These are phyloP conservation scores for Rhamphomyia laevipes DNA, from an alignment of 2,888 invertebrate genomes.

Conservation along the genomic window DNA sequence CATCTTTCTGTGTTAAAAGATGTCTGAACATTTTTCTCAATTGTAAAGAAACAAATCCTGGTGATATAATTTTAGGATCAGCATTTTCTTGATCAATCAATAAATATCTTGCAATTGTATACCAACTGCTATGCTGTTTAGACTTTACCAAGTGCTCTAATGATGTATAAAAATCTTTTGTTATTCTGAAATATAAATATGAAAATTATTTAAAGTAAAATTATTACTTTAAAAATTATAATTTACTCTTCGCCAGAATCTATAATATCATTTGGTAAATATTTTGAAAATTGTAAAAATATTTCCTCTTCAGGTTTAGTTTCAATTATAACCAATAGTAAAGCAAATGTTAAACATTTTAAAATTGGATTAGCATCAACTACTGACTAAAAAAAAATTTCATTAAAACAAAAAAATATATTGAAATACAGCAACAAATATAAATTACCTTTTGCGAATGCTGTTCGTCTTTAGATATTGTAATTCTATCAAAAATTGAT, in stretches of 20 bases:
- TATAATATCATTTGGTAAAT: slow-evolving; percentile 15
- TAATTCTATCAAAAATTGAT: slow-evolving; percentile 31
- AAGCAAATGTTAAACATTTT: slow-evolving; percentile 27
- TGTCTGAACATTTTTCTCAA: slow-evolving; percentile 29
- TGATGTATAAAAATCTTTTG: slow-evolving; percentile 27
- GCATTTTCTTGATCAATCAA: slow-evolving; percentile 26
- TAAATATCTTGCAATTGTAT: slow-evolving; percentile 28
- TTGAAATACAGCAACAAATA: too few species aligned
- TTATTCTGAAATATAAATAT: slow-evolving; percentile 13
- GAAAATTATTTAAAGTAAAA: not conserved
- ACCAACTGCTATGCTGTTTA: slow-evolving; percentile 32
- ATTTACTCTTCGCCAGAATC: slow-evolving; percentile 20
- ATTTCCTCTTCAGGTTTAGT: slow-evolving; percentile 19
- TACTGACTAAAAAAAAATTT: not conserved
- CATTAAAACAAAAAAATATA: too few species aligned
- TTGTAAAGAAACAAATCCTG: slow-evolving; percentile 26
- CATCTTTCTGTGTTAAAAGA: slow-evolving; percentile 28
- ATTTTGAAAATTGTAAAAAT: slow-evolving; percentile 19
- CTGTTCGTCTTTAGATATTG: too few species aligned
- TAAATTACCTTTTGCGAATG: too few species aligned
- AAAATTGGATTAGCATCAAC: slow-evolving; percentile 24
- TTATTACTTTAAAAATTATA: not conserved
- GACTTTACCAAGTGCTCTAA: slow-evolving; percentile 30
- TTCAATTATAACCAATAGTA: slow-evolving; percentile 25
- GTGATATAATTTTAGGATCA: slow-evolving; percentile 21